Evolutionary conservation across 1,140 invertebrate genomes (phyloP).

Genomic region (Gerris buenoi): DNA sequence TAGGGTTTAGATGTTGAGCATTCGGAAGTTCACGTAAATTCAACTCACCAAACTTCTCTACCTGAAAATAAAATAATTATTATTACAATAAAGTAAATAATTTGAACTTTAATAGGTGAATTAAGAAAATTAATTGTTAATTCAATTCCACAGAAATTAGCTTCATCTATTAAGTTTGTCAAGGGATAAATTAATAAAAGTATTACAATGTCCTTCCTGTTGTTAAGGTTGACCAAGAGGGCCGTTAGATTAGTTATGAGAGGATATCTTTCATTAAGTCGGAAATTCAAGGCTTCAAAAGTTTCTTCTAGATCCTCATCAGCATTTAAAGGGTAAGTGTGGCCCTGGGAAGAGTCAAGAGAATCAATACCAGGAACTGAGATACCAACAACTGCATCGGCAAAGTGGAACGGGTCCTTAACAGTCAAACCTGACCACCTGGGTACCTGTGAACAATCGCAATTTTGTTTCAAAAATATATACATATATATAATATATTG

Average conservation of each 20-base stretch:
- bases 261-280: slow-evolving; percentile 36
- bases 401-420: slow-evolving; percentile 54
- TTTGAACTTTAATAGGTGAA: background rate
- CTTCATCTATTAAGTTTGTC: no score
- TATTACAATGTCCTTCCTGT: slow-evolving; percentile 10
- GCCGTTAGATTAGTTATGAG: slow-evolving; percentile 12
- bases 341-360: slow-evolving; percentile 25
- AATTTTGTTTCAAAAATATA: no score
- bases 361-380: slow-evolving; percentile 51
- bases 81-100: background rate
- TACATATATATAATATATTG: slow-evolving; percentile 1
- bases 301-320: slow-evolving; percentile 46
- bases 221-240: slow-evolving; percentile 1
- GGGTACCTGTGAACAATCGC: slow-evolving; percentile 36
- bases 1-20: slow-evolving; percentile 10
- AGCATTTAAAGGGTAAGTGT: slow-evolving; percentile 38
- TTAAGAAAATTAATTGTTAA: no score
- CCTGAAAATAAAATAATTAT: slow-evolving; percentile 9
- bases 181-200: no score
- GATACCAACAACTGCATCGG: slow-evolving; percentile 58
- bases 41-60: slow-evolving; percentile 6
- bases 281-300: slow-evolving; percentile 42
- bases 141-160: no score
- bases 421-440: slow-evolving; percentile 55
- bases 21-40: slow-evolving; percentile 5